Evolutionary conservation across 1,140 invertebrate species (phyloP), one percentile per base, ranked within the genome.

Genomic region (Seison nebaliae): DNA sequence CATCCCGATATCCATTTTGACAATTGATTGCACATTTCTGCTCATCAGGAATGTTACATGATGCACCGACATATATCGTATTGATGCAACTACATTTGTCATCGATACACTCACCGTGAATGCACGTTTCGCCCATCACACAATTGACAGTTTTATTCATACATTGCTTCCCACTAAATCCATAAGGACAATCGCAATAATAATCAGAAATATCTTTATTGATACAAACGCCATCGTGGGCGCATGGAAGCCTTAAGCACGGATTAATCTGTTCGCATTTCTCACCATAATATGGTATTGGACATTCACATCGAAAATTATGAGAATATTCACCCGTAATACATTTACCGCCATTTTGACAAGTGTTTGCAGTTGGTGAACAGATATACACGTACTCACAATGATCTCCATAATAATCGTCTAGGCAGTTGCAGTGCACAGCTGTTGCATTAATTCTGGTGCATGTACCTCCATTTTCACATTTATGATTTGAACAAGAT

Each of bases 221-320:
- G 4, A 66, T 67, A 49, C 80, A 86, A 39, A 70, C 67, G 5
- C 73, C 79, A 2, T 74, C 74, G 57, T 86, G 80, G 43, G 72
- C 62, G 51, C 86, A 96, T 0, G 81, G 81, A 42, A 69, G 31
- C 14, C 60, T 63, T 5, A 67, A 61, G 54, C 84, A 94, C 49
- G 91, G 80, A 50, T 91, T 76, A 14, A 86, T 75, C 45, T 88
- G 81, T 35, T 45, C 36, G 24, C 44, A 45, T 4, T 31, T 44
- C 11, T 20, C 14, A 17, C 44, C 44, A n/a, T 26, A 40, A 30
- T 28, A 39, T 29, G 28, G 33, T 15, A 12, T 34, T 3, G 32
- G 18, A 38, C 44, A 45, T 8, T 35, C 22, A 26, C 44, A 45
- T 17, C 20, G 23, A 26, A 35, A 42, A 23, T 28, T 33, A 23